Conservation (phyloP, 30 jellyfish, hydroid and myxozoan species). For the Hydra vulgaris region DNA sequence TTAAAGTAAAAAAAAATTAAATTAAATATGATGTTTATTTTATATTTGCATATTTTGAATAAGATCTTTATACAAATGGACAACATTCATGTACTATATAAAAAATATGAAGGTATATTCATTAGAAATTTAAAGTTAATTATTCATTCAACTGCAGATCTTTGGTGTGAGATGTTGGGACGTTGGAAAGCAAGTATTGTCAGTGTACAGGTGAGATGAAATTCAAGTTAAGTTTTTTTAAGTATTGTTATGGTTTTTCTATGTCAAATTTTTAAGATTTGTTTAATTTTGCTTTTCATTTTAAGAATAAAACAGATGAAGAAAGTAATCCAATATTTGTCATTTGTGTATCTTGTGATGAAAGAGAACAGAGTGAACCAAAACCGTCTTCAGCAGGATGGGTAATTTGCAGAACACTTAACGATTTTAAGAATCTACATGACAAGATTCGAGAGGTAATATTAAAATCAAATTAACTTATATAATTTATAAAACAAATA, state of each 20-base stretch:
- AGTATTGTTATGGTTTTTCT: background rate
- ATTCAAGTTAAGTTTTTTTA: no score
- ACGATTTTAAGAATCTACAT: slow-evolving; percentile 59
- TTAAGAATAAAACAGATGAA: background rate
- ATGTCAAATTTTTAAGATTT: background rate
- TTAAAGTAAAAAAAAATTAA: no score
- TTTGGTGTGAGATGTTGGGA: slow-evolving; percentile 96
- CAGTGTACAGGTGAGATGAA: slow-evolving; percentile 87
- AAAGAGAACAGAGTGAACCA: slow-evolving; percentile 47
- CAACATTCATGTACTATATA: no score
- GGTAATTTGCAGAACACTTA: slow-evolving; percentile 49
- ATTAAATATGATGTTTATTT: no score
- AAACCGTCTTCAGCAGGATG: slow-evolving; percentile 77
- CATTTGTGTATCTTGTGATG: slow-evolving; percentile 89
- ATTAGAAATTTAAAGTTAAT: background rate
- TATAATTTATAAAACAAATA: background rate
- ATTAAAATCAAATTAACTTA: no score
- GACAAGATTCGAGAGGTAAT: slow-evolving; percentile 65
- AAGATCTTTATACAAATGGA: no score
- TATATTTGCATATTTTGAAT: no score
- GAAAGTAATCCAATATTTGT: slow-evolving; percentile 42
- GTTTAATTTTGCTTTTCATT: no score
- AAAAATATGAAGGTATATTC: no score
- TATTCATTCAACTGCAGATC: slow-evolving; percentile 32
- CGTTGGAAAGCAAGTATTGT: slow-evolving; percentile 73